These are phyloP conservation scores for Ceryle rudis DNA, from an alignment of 2,797 vertebrate species.

Conservation along the genomic window DNA sequence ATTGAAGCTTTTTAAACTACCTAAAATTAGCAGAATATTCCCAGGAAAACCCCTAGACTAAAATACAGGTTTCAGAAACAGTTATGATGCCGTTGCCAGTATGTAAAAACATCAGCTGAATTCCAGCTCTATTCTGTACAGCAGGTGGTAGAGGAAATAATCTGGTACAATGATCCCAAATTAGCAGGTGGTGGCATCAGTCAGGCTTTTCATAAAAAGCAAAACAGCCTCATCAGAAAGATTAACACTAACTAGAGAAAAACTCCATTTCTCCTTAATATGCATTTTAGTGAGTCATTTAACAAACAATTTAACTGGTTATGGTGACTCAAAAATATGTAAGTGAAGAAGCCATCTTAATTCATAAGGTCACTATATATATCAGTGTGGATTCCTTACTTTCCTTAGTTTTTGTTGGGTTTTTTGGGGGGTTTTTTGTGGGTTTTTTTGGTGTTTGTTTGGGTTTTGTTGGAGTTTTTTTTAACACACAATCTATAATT, in stretches of 20 bases:
- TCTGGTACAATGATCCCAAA: background rate
- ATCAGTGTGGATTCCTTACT: background rate
- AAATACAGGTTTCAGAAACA: background rate
- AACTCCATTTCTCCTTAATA: background rate
- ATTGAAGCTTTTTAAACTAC: background rate
- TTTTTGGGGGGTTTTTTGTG: no score
- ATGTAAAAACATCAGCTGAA: constrained; percentile 7
- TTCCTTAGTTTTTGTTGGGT: background rate
- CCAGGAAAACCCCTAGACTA: background rate
- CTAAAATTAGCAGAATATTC: background rate
- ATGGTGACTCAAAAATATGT: background rate
- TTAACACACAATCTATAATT: background rate
- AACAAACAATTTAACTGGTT: background rate
- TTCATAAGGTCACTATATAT: background rate
- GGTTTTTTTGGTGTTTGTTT: no score
- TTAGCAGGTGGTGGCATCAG: constrained; percentile 41
- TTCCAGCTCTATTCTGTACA: background rate
- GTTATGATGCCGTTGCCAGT: background rate
- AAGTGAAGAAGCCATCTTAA: background rate
- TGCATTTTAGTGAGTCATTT: background rate
- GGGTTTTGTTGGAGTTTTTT: no score
- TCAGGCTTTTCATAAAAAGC: constrained; percentile 31
- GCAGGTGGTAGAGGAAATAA: constrained; percentile 47
- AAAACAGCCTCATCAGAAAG: background rate
- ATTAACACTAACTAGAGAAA: background rate